Base-by-base conservation (phyloP, 30 jellyfish, hydroid and myxozoan species). In the Aurelia sp. region DNA sequence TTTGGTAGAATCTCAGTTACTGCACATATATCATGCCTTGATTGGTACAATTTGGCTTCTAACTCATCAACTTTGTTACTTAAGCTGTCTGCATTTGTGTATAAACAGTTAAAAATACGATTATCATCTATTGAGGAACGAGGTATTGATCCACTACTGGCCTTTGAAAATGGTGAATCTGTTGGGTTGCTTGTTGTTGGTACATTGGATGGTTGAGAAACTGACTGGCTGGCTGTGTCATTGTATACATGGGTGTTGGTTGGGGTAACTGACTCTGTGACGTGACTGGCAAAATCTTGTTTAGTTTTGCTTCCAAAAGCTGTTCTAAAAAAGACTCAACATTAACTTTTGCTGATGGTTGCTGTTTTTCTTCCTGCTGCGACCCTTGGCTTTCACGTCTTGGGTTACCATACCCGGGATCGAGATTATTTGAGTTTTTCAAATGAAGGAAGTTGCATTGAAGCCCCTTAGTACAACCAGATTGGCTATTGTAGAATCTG, bases 1-100 rank as follows among this genome's bases (percentile, higher is more conserved):
- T 71, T 71, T 40, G 82, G 68, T 71, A 71, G 82, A 71, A 71
- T 71, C 82, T 71, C 82, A 35, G 82, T 33, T 35, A 71, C 82
- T 71, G 82, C 82, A 71, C 79, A 68, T 68, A 68, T 8, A 68
- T 68, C 79, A 20, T 23, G 57, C 60, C 60, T 68, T 41, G 20
- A 68, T 68, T 68, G 60, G 22, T 8, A 20, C 60, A 68, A 41
- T 68, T 20, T 1, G 79, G 60, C 60, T 27, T 27, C 33, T 27
- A 27, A 27, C 33, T 27, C 33, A 27, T 27, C 33, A 27, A 27
- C 33, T 27, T 27, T 27, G 33, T 27, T 27, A 27, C 33, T 27
- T 27, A 27, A 27, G 33, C 33, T 27, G 33, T n/a, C 33, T 27
- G 33, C 33, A 2, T 27, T 27, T 27, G 33, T 27, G 33, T 27